A percentile compares a stretch with the other conserved stretches of the same genome.
Conservation (phyloP, 2,888 invertebrate species). For the Drosophila fungiperda region DNA sequence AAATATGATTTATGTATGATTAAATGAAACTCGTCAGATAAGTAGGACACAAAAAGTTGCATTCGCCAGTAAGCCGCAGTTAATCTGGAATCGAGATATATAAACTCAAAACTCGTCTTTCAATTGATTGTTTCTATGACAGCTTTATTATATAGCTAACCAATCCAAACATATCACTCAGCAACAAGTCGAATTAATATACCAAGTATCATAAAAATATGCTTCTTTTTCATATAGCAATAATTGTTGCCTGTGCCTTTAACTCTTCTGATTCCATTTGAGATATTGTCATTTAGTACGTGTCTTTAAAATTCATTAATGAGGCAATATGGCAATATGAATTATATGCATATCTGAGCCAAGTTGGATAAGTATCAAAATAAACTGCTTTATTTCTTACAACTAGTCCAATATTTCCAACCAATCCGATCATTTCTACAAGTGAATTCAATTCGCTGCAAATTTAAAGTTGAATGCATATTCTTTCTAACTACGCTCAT, state of each 20-base stretch:
- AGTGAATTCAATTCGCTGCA: background rate
- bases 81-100: background rate
- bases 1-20: background rate
- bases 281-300: background rate
- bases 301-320: background rate
- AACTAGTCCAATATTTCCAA: background rate
- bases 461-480: background rate
- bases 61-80: background rate
- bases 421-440: background rate
- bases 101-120: background rate
- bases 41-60: background rate
- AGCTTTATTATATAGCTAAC: background rate
- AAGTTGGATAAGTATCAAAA: background rate
- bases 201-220: background rate
- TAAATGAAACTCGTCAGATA: background rate
- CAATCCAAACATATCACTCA: background rate
- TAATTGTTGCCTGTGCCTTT: background rate
- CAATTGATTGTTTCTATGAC: background rate
- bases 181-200: background rate
- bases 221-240: too few relatives aligned
- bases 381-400: background rate
- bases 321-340: too few relatives aligned
- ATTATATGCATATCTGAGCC: background rate
- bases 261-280: background rate
- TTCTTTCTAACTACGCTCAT: slow-evolving; percentile 5